These are phyloP conservation scores for Aphelocoma californica DNA, from an alignment of 2,797 vertebrate species.

Conservation along the genomic window DNA sequence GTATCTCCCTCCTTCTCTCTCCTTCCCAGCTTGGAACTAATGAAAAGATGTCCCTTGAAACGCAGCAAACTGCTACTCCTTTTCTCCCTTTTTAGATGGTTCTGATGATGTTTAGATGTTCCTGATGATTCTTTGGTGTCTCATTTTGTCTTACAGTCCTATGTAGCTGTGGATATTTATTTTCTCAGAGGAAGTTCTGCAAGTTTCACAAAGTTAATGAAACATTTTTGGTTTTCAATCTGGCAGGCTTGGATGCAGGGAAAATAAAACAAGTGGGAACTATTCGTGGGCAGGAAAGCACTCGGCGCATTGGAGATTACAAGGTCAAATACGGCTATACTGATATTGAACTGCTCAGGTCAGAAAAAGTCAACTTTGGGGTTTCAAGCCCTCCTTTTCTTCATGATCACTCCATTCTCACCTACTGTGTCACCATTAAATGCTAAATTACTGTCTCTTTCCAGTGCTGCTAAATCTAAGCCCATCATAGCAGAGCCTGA, in stretches of 20 bases:
- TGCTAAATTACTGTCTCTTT: not conserved
- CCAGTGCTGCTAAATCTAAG: constrained; percentile 86
- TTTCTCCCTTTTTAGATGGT: not conserved
- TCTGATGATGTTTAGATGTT: not conserved
- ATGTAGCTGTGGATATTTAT: not conserved
- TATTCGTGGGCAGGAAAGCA: constrained; percentile 92
- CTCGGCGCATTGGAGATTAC: constrained; percentile 92
- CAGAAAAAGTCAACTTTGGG: constrained; percentile 7
- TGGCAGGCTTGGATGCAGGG: constrained; percentile 86
- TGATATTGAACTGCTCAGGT: constrained; percentile 94
- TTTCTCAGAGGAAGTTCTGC: not conserved
- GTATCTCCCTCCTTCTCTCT: not conserved
- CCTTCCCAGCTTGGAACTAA: not conserved
- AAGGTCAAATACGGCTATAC: constrained; percentile 93
- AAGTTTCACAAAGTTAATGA: not conserved
- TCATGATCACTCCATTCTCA: not conserved
- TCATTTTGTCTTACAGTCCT: not conserved
- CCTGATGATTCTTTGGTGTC: not conserved
- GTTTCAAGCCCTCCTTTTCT: not conserved
- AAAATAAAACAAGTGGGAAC: constrained; percentile 88
- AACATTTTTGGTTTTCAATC: not conserved
- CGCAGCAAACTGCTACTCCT: not conserved
- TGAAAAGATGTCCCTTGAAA: not conserved
- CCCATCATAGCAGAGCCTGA: constrained; percentile 93
- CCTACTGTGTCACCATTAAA: not conserved